Evolutionary conservation across 1,140 invertebrate species (phyloP).

Genomic region (Pteromalus puparum): DNA sequence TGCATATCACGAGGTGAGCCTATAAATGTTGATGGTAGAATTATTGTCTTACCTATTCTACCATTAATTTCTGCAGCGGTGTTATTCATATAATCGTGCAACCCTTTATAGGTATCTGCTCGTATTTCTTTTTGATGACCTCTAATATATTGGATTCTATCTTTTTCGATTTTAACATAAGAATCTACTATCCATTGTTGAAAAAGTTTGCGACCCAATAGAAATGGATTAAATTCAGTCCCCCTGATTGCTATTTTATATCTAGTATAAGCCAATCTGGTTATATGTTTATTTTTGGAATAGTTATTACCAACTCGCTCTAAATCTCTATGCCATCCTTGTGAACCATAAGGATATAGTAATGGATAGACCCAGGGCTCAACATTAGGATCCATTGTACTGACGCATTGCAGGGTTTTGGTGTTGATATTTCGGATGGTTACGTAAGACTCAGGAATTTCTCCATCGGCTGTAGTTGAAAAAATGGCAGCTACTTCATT

Average conservation of each 20-base stretch:
- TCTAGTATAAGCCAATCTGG: conserved; percentile 4
- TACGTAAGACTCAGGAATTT: not conserved
- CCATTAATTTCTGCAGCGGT: too few species aligned
- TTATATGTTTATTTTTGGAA: conserved; percentile 43
- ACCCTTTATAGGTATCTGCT: not conserved
- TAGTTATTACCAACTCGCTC: not conserved
- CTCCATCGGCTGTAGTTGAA: not conserved
- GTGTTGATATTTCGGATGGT: not conserved
- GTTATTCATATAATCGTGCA: too few species aligned
- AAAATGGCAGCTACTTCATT: not conserved
- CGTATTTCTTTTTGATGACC: too few species aligned
- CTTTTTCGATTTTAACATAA: too few species aligned
- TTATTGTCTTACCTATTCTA: too few species aligned
- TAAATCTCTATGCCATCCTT: conserved; percentile 7
- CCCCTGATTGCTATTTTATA: conserved; percentile 43
- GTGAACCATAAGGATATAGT: not conserved
- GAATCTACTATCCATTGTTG: conserved; percentile 2
- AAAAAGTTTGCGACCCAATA: not conserved
- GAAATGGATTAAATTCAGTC: conserved; percentile 2
- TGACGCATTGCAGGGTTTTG: not conserved
- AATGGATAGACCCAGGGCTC: conserved; percentile 18
- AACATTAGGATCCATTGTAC: conserved; percentile 9
- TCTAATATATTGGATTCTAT: too few species aligned
- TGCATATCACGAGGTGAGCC: too few species aligned
- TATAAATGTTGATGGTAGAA: too few species aligned